Conservation (phyloP, 2,113 vertebrate species). For the Tyto alba region DNA sequence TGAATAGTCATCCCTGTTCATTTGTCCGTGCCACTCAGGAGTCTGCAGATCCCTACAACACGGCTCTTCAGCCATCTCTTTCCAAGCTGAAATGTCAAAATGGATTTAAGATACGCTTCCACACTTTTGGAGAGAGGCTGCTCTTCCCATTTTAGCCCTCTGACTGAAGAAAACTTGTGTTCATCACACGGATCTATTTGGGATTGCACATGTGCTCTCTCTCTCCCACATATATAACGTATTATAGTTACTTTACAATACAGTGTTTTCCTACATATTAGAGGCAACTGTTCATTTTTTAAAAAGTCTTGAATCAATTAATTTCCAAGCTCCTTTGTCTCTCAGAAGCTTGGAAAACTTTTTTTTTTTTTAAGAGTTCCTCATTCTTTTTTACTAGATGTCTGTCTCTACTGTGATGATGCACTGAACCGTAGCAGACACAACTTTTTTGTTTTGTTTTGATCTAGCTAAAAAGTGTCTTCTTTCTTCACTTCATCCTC, state of each 20-base stretch:
- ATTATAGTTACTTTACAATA: not conserved
- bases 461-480: not conserved
- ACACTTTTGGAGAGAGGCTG: not conserved
- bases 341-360: not conserved
- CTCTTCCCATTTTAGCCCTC: not conserved
- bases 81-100: not conserved
- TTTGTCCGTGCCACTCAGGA: not conserved
- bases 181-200: not conserved
- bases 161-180: not conserved
- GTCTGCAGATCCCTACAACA: not conserved
- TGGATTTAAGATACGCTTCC: not conserved
- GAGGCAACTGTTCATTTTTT: not conserved
- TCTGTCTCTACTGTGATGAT: conserved; percentile 15
- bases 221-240: not conserved
- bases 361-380: not conserved
- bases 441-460: not conserved
- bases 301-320: not conserved
- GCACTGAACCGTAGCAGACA: not conserved
- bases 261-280: not conserved
- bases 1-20: not conserved
- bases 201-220: rapidly evolving
- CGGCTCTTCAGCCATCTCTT: not conserved
- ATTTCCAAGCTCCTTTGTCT: not conserved
- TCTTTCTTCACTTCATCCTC: conserved; percentile 18
- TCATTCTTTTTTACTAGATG: not conserved